phyloP scores from a whole-genome alignment of 2,797 vertebrate genomes.

The Sphenodon punctatus region DNA sequence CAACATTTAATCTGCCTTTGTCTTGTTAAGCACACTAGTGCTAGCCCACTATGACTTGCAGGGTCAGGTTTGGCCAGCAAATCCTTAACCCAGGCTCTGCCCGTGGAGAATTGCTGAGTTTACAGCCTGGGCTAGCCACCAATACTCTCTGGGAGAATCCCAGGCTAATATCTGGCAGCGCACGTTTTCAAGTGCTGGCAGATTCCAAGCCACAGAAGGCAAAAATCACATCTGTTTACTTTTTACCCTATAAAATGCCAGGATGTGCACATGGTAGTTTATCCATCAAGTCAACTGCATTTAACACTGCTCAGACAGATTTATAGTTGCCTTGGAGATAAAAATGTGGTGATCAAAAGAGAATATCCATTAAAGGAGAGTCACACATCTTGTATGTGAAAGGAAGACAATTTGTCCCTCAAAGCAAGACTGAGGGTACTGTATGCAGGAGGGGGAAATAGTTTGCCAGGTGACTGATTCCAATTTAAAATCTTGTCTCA shows the following conservation, averaged over 20 bases:
- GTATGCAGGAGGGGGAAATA: neutral
- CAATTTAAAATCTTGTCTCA: neutral
- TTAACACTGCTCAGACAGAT: neutral
- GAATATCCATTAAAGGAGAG: neutral
- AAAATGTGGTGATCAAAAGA: neutral
- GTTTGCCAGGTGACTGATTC: neutral
- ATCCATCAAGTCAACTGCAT: rapidly evolving
- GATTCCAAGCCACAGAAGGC: too few relatives aligned
- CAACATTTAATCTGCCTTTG: neutral
- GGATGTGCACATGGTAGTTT: neutral
- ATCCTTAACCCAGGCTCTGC: too few relatives aligned
- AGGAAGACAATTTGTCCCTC: neutral
- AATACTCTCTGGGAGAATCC: too few relatives aligned
- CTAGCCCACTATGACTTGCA: too few relatives aligned
- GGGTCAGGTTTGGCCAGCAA: too few relatives aligned
- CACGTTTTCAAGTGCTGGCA: too few relatives aligned
- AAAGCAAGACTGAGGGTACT: neutral
- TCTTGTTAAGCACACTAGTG: too few relatives aligned
- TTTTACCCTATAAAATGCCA: too few relatives aligned
- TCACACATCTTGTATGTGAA: neutral
- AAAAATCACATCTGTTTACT: too few relatives aligned
- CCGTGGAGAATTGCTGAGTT: too few relatives aligned
- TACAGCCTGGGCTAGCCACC: too few relatives aligned
- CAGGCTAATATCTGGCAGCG: too few relatives aligned
- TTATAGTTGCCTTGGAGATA: neutral